These are phyloP conservation scores for Chymomyza fuscimana DNA, from an alignment of 2,888 invertebrate genomes.

Conservation along the genomic window DNA sequence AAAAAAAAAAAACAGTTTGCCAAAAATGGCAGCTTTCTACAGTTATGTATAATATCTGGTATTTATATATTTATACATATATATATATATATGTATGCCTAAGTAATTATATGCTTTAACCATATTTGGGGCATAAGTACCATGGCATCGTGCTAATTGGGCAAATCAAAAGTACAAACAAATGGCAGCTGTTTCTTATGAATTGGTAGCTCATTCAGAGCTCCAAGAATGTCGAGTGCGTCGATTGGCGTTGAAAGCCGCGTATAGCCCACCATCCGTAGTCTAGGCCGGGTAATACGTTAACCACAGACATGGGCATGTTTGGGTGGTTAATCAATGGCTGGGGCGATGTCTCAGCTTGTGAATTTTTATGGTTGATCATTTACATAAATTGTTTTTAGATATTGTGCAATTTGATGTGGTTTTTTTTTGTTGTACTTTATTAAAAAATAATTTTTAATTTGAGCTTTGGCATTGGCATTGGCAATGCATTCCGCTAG, in stretches of 20 bases:
- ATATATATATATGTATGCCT: constrained; percentile 27
- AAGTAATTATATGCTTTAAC: constrained; percentile 6
- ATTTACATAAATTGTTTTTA: constrained; percentile 21
- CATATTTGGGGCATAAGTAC: constrained; percentile 4
- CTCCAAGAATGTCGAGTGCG: neutral
- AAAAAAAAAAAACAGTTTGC: neutral
- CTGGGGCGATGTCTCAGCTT: constrained; percentile 16
- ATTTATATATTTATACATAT: neutral
- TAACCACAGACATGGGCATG: neutral
- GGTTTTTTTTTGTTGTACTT: constrained; percentile 18
- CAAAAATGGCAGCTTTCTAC: constrained; percentile 59
- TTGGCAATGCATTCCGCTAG: constrained; percentile 30
- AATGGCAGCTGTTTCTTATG: neutral
- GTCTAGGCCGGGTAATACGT: neutral
- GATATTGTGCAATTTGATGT: constrained; percentile 33
- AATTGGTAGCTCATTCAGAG: neutral
- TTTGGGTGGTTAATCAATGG: constrained; percentile 27
- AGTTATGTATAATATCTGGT: constrained; percentile 30
- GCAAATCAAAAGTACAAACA: constrained; percentile 57
- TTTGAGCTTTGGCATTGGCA: constrained; percentile 35
- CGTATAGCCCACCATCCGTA: neutral
- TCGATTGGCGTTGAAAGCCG: neutral
- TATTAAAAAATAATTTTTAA: constrained; percentile 13
- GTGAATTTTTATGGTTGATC: constrained; percentile 17
- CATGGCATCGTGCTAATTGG: constrained; percentile 29